A percentile compares a stretch with the other conserved stretches of the same genome.
Conservation (phyloP, 2,797 vertebrate genomes). For the Lepus oiostolus region DNA sequence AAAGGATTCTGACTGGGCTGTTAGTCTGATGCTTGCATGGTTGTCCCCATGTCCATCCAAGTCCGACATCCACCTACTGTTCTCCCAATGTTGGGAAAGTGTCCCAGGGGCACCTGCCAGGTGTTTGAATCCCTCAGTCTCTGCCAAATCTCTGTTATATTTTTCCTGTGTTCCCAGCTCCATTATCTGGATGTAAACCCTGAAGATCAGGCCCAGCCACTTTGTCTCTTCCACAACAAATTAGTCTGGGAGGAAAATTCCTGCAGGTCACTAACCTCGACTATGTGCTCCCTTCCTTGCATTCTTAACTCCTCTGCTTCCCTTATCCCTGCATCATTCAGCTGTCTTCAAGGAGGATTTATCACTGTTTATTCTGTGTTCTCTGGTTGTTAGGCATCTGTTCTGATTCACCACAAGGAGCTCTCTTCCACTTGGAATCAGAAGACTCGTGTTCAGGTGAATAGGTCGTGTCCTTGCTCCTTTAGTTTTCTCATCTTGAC, state of each 20-base stretch:
- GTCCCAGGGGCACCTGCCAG: fast-evolving
- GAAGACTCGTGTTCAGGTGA: not conserved
- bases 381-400: not conserved
- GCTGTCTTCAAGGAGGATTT: not conserved
- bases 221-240: not conserved
- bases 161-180: not conserved
- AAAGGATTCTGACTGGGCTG: not conserved
- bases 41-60: not conserved
- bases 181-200: not conserved
- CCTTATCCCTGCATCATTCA: too few species aligned
- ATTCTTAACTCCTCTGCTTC: not conserved
- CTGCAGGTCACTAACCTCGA: not conserved
- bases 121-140: not conserved
- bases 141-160: not conserved
- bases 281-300: not conserved
- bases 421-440: not conserved
- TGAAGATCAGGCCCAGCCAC: not conserved
- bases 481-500: not conserved
- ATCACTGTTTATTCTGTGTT: not conserved
- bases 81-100: not conserved
- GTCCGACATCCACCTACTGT: too few species aligned
- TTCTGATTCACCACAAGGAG: not conserved
- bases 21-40: not conserved
- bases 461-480: not conserved
- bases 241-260: not conserved